Percentiles rank a stretch among this genome's conserved stretches.
Evolutionary conservation across 2,797 vertebrate genomes (phyloP).

Genomic region (Leptodactylus fallax): DNA sequence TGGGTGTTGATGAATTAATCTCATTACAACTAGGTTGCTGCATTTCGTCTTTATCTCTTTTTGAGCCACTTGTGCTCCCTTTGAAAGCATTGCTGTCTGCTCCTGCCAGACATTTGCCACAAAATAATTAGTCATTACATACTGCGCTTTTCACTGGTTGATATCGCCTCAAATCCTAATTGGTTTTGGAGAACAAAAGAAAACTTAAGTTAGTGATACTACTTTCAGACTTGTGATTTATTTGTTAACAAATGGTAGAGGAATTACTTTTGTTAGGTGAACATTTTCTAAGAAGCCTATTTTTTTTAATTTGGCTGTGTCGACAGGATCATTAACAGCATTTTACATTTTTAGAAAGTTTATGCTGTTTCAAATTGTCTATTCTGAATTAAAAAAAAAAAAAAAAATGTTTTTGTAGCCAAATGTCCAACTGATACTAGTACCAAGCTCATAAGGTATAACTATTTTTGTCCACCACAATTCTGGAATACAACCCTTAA

Average conservation of each 20-base stretch:
- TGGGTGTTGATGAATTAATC: conserved; percentile 49
- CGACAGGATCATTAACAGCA: background rate
- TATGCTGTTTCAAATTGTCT: too few species aligned
- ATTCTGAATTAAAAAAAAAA: too few species aligned
- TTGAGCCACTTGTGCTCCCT: conserved; percentile 28
- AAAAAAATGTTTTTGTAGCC: too few species aligned
- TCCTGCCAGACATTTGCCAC: conserved; percentile 35
- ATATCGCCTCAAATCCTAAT: conserved; percentile 29
- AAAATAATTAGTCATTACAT: conserved; percentile 47
- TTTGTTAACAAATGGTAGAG: background rate
- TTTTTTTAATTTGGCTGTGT: background rate
- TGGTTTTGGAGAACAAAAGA: conserved; percentile 33
- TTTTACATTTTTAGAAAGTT: background rate
- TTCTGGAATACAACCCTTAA: too few species aligned
- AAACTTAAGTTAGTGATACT: conserved; percentile 10
- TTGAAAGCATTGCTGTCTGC: conserved; percentile 33
- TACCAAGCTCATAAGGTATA: too few species aligned
- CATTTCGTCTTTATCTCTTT: conserved; percentile 35
- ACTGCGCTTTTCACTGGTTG: conserved; percentile 35
- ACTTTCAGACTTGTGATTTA: background rate
- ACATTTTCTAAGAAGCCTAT: background rate
- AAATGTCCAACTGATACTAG: too few species aligned
- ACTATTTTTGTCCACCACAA: too few species aligned
- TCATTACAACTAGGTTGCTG: conserved; percentile 35
- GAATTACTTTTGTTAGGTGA: background rate